Evolutionary conservation across 2,797 vertebrate genomes (phyloP), one percentile per base, ranked within the genome.

Genomic region (Sebastes matsubarae): DNA sequence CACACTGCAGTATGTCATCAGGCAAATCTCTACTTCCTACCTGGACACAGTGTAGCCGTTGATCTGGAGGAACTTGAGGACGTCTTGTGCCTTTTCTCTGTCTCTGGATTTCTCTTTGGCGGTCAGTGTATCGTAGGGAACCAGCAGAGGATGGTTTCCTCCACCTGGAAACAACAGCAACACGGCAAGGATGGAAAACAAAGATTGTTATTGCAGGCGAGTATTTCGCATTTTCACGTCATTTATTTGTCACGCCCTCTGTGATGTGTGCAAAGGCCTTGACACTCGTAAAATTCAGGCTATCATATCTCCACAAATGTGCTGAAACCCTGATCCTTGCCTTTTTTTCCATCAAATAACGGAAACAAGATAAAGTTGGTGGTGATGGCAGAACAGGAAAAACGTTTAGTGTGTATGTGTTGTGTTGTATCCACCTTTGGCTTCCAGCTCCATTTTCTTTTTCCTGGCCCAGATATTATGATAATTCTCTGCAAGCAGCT

Each of bases 381-480:
- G 24, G 12, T 46, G 59, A 29, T 55, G 16, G 55, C 18, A 60
- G 6, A 55, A 20, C n/a, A 59, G 24, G 27, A 34, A 61, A n/a
- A 27, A 68, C 1, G 4, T 0, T 25, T 46, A 12, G 16, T 65
- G 16, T 60, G 7, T 5, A 30, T 65, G 16, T 59, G 12, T 22
- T 30, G 11, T 63, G 11, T 52, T 32, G 38, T 13, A n/a, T 50
- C 27, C 95, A 99, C 98, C 98, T 98, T 99, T 98, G 85, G 97
- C 96, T 94, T 99, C 98, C 70, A 99, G 94, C 66, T 99, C 98
- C 78, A 96, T 83, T 87, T 99, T 98, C 95, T 98, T 99, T 92
- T 97, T 98, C 93, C 97, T 97, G 61, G 98, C 97, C 98, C 98
- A 99, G 87, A 97, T 97, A 63, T 99, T 99, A 86, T 99, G 98